phyloP scores from a whole-genome alignment of 2,797 vertebrate species.

The Falco biarmicus region DNA sequence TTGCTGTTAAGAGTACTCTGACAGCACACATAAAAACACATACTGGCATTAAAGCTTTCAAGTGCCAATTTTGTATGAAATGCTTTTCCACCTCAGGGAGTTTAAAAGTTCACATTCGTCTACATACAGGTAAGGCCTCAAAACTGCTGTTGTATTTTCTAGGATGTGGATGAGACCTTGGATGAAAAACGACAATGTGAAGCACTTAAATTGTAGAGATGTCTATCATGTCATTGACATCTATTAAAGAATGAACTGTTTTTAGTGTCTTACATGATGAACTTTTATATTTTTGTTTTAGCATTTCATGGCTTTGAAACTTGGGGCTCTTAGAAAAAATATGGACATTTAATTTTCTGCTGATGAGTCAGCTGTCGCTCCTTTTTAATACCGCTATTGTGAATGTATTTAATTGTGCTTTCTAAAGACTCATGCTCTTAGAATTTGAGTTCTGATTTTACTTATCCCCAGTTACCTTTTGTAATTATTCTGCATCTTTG shows the following conservation, averaged over 20 bases:
- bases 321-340: neutral
- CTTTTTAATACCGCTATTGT: neutral
- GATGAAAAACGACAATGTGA: neutral
- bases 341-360: neutral
- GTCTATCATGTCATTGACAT: neutral
- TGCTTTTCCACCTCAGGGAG: constrained; percentile 99
- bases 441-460: neutral
- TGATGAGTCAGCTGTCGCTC: neutral
- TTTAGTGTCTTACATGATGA: neutral
- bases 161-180: neutral
- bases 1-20: constrained; percentile 97
- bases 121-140: constrained; percentile 90
- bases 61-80: constrained; percentile 95
- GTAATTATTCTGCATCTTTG: neutral
- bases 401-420: neutral
- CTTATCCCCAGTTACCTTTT: neutral
- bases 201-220: neutral
- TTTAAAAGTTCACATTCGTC: constrained; percentile 98
- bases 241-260: neutral
- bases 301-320: neutral
- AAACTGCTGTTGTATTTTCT: neutral
- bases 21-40: constrained; percentile 99
- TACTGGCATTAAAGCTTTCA: constrained; percentile 96
- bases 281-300: neutral
- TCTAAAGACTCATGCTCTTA: neutral